These are phyloP conservation scores for Eristalis pertinax DNA, from an alignment of 2,888 invertebrate genomes.

Conservation along the genomic window DNA sequence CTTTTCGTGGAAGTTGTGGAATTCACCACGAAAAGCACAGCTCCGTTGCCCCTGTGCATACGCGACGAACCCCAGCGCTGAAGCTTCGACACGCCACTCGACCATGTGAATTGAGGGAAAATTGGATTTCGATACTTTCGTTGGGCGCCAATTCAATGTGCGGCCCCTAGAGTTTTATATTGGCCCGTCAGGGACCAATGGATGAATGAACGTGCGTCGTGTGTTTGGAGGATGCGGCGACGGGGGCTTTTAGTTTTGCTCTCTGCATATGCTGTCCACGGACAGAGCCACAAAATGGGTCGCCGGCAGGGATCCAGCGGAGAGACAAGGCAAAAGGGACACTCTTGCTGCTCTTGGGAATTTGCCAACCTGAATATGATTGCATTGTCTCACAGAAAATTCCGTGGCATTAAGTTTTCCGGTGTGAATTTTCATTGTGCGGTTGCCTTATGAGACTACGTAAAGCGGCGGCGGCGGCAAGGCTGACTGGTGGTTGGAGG, in stretches of 20 bases:
- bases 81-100: constrained; percentile 35
- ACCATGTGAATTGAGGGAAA: constrained; percentile 49
- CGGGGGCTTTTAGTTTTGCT: constrained; percentile 43
- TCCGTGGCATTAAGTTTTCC: constrained; percentile 66
- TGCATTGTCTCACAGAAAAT: constrained; percentile 68
- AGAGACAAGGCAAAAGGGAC: constrained; percentile 17
- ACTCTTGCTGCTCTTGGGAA: constrained; percentile 57
- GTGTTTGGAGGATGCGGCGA: constrained; percentile 13
- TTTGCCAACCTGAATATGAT: constrained; percentile 66
- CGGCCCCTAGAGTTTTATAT: constrained; percentile 35
- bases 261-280: constrained; percentile 22
- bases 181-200: constrained; percentile 47
- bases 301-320: not conserved
- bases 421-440: constrained; percentile 61
- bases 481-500: constrained; percentile 6
- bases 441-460: constrained; percentile 47
- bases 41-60: not conserved
- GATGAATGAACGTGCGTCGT: constrained; percentile 59
- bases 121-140: constrained; percentile 64
- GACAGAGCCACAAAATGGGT: constrained; percentile 14
- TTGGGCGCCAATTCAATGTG: constrained; percentile 67
- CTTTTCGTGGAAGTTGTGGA: constrained; percentile 27
- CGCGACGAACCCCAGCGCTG: not conserved
- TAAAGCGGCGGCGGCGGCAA: not conserved
- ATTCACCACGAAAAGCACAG: constrained; percentile 49